Base-by-base conservation (phyloP, 2,113 vertebrate genomes). In the Psittacara wagleri region DNA sequence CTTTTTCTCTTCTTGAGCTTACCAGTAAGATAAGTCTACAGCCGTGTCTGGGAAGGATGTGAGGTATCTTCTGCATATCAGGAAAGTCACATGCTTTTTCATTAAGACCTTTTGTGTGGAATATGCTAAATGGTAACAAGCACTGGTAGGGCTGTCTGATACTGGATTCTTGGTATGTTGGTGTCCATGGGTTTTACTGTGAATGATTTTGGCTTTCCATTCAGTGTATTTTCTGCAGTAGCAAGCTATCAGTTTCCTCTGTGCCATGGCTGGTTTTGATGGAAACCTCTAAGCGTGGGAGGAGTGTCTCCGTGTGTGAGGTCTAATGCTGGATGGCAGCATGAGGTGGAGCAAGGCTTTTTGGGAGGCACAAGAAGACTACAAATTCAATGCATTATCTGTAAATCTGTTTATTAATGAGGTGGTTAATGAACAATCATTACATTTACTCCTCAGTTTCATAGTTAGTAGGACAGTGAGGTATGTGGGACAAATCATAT, bases 11-110 rank as follows among this genome's bases (percentile, higher is more conserved):
- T 75, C 44, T 62, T 49, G 63, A 67, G 8, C 46, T 66, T 41
- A 83, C 20, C 23, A 44, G 44, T 57, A 46, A 63, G 35, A 74
- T 28, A 76, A 73, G 86, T 29, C 22, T 79, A 22, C 15, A 76
- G 15, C 17, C 18, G 13, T 0, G 0, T 29, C 27, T 70, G 63
- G 63, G 20, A 80, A 74, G 41, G 44, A 54, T 33, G 19, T 24
- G 49, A 75, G 17, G 11, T 25, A 59, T 52, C 17, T 46, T 31
- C 44, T 22, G 6, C 3, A 5, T 54, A 31, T 63, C 59, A 79
- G 39, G 54, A 48, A 90, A 90, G 14, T 17, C 37, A 39, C 1
- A 2, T 2, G 4, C 13, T 70, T 88, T 75, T 80, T 19, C 31
- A n/a, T 43, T 41, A 57, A 59, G 28, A 59, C 7, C 5, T 86